Evolutionary conservation across 2,113 vertebrate species (phyloP).

Genomic region (Verasper variegatus): DNA sequence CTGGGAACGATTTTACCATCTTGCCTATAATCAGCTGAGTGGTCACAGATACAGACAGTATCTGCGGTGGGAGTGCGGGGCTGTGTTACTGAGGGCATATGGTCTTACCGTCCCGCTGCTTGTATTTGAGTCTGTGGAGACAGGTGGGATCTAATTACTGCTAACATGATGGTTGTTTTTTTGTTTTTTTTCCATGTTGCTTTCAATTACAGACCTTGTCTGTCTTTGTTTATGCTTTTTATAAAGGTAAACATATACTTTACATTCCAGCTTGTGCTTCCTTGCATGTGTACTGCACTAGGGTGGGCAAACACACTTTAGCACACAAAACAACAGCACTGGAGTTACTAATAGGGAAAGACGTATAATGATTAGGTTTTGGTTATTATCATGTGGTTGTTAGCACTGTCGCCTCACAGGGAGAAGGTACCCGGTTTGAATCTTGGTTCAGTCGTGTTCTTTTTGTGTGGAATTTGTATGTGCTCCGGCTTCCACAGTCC

Average conservation of each 20-base stretch:
- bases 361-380: not conserved
- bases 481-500: no score
- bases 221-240: slow-evolving; percentile 44
- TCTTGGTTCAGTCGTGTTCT: no score
- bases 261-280: slow-evolving; percentile 42
- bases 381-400: no score
- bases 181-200: slow-evolving; percentile 19
- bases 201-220: slow-evolving; percentile 45
- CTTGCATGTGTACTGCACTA: not conserved
- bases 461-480: no score
- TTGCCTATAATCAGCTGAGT: slow-evolving; percentile 59
- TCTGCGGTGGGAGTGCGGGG: slow-evolving; percentile 33
- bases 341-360: not conserved
- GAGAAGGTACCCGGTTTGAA: no score
- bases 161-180: slow-evolving; percentile 45
- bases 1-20: slow-evolving; percentile 57
- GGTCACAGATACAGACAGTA: slow-evolving; percentile 43
- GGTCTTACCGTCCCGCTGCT: slow-evolving; percentile 16
- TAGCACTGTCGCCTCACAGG: not conserved
- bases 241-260: slow-evolving; percentile 46
- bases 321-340: not conserved
- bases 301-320: slow-evolving; percentile 2
- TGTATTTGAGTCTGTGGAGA: slow-evolving; percentile 24
- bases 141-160: slow-evolving; percentile 59
- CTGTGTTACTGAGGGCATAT: slow-evolving; percentile 16